Percentiles rank a stretch among this genome's conserved stretches.
These are phyloP conservation scores for Phalloptychus januarius DNA, from an alignment of 2,797 vertebrate species.

Conservation along the genomic window DNA sequence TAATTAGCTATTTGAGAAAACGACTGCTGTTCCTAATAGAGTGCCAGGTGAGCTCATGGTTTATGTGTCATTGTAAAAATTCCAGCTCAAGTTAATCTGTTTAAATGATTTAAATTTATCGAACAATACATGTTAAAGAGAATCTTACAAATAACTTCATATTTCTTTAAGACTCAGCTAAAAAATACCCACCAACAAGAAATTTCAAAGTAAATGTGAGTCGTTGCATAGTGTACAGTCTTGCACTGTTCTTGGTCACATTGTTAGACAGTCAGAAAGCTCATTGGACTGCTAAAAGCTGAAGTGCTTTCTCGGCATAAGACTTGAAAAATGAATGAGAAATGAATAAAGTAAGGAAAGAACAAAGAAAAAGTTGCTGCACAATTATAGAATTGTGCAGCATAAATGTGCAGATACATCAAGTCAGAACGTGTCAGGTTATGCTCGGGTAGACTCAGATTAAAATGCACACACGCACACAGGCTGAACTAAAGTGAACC, in stretches of 20 bases:
- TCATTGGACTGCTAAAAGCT: conserved; percentile 21
- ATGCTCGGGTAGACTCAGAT: conserved; percentile 13
- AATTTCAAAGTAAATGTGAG: conserved; percentile 29
- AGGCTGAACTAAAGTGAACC: conserved; percentile 20
- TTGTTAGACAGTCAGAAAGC: conserved; percentile 20
- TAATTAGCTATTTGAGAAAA: background rate
- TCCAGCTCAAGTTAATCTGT: conserved; percentile 17
- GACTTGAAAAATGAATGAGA: conserved; percentile 68
- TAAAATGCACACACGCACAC: conserved; percentile 11
- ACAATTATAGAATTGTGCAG: conserved; percentile 20
- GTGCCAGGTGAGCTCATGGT: background rate
- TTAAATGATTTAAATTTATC: conserved; percentile 45
- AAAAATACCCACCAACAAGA: conserved; percentile 38
- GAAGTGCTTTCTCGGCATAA: conserved; percentile 33
- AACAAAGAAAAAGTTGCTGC: conserved; percentile 55
- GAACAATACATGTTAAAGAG: conserved; percentile 34
- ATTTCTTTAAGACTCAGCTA: conserved; percentile 6
- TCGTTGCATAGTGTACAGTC: conserved; percentile 15
- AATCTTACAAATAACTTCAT: conserved; percentile 20
- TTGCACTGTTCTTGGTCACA: conserved; percentile 23
- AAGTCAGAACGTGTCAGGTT: conserved; percentile 23
- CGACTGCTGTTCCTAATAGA: background rate
- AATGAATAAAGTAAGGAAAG: conserved; percentile 49
- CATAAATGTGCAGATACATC: conserved; percentile 23
- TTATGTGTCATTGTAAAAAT: conserved; percentile 29